phyloP scores from a whole-genome alignment of 2,797 vertebrate species.

The Erithacus rubecula region DNA sequence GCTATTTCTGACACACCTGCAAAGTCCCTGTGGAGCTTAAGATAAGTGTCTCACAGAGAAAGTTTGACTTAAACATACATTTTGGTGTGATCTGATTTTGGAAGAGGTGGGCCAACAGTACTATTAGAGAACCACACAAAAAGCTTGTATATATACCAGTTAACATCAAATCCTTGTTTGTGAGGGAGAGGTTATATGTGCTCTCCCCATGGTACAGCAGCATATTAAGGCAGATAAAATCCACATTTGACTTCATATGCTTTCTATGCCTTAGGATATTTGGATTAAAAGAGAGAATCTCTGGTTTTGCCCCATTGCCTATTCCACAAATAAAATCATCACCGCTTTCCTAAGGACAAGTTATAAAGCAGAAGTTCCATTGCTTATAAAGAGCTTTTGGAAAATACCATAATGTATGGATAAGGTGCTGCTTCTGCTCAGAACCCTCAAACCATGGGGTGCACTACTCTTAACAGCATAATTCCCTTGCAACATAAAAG shows the following conservation, averaged over 20 bases:
- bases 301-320: neutral
- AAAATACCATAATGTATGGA: neutral
- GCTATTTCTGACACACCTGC: conserved; percentile 32
- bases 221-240: neutral
- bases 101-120: neutral
- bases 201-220: neutral
- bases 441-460: neutral
- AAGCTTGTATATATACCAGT: neutral
- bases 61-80: neutral
- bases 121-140: neutral
- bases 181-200: neutral
- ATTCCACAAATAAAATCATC: neutral
- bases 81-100: neutral
- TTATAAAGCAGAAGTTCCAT: neutral
- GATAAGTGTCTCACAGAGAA: neutral
- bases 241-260: neutral
- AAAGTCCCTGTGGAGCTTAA: conserved; percentile 21
- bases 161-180: neutral
- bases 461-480: neutral
- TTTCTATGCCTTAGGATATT: neutral
- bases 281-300: neutral
- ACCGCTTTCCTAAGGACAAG: neutral
- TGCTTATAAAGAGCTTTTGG: neutral
- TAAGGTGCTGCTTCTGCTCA: neutral
- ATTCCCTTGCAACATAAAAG: neutral